Conservation (phyloP, 2,888 invertebrate species). For the Asteroscopus sphinx region DNA sequence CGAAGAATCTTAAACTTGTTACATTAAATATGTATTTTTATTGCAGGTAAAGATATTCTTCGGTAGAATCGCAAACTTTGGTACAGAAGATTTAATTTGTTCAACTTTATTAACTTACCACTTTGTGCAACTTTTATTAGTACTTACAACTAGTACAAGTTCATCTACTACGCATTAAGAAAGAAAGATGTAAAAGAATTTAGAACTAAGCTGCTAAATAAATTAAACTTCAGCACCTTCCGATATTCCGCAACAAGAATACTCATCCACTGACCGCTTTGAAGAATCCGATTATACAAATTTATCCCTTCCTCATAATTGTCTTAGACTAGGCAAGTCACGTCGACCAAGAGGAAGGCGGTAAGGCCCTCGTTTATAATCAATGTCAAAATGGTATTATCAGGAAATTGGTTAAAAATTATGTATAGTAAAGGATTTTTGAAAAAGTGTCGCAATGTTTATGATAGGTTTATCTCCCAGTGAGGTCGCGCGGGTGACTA, state of each 20-base stretch:
- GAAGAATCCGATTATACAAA: slow-evolving; percentile 68
- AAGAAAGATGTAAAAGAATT: slow-evolving; percentile 19
- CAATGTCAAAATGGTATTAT: slow-evolving; percentile 63
- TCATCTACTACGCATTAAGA: neutral
- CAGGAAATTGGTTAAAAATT: slow-evolving; percentile 59
- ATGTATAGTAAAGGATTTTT: slow-evolving; percentile 44
- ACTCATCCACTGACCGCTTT: slow-evolving; percentile 64
- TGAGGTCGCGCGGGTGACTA: slow-evolving; percentile 41
- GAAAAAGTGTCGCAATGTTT: slow-evolving; percentile 53
- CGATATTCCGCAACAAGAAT: slow-evolving; percentile 56
- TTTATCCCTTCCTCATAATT: slow-evolving; percentile 68
- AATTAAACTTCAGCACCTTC: slow-evolving; percentile 36
- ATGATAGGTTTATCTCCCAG: slow-evolving; percentile 56
- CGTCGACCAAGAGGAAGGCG: slow-evolving; percentile 60
- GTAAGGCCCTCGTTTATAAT: slow-evolving; percentile 63
- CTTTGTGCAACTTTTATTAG: slow-evolving; percentile 22
- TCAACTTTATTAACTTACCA: slow-evolving; percentile 29
- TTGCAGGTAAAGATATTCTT: slow-evolving; percentile 51
- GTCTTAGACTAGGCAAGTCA: slow-evolving; percentile 68
- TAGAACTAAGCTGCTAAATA: slow-evolving; percentile 20
- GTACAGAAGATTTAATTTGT: slow-evolving; percentile 26
- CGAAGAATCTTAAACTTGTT: slow-evolving; percentile 57
- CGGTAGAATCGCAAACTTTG: slow-evolving; percentile 28
- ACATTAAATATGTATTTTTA: slow-evolving; percentile 61
- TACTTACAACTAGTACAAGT: slow-evolving; percentile 15